These are phyloP conservation scores for Brachyptera risi DNA, from an alignment of 2,888 invertebrate genomes.

Conservation along the genomic window DNA sequence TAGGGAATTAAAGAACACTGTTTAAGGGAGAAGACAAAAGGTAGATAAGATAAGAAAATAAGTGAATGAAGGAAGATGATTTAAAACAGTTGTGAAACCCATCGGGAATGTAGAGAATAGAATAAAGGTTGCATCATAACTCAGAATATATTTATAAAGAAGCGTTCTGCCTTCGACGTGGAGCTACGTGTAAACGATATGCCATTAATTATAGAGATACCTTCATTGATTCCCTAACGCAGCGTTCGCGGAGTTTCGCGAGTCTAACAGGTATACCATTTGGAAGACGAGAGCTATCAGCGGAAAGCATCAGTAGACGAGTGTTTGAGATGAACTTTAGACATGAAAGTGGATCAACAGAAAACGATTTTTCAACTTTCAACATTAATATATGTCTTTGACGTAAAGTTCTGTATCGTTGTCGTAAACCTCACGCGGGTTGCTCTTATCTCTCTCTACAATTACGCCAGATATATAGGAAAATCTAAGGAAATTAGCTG, in stretches of 20 bases:
- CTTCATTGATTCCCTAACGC: slow-evolving; percentile 2
- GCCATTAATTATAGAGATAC: slow-evolving; percentile 15
- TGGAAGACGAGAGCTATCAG: no score
- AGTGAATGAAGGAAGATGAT: neutral
- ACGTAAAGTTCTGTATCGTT: slow-evolving; percentile 17
- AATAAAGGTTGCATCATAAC: slow-evolving; percentile 3
- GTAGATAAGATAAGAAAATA: neutral
- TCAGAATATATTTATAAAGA: slow-evolving; percentile 19
- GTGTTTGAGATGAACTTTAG: no score
- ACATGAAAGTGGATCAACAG: no score
- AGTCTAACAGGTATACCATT: no score
- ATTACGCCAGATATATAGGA: slow-evolving; percentile 17
- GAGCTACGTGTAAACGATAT: slow-evolving; percentile 17
- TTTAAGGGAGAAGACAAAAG: neutral
- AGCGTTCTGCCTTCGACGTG: slow-evolving; percentile 16
- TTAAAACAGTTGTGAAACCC: neutral
- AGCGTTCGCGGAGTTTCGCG: no score
- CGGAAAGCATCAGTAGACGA: no score
- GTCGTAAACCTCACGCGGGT: neutral
- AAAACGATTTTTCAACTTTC: neutral
- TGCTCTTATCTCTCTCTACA: slow-evolving; percentile 13
- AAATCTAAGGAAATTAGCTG: slow-evolving; percentile 18
- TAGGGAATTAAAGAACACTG: neutral
- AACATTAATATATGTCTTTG: no score
- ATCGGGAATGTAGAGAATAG: slow-evolving; percentile 1